These are phyloP conservation scores for Oryzaephilus surinamensis DNA, from an alignment of 1,140 invertebrate genomes.

Conservation along the genomic window DNA sequence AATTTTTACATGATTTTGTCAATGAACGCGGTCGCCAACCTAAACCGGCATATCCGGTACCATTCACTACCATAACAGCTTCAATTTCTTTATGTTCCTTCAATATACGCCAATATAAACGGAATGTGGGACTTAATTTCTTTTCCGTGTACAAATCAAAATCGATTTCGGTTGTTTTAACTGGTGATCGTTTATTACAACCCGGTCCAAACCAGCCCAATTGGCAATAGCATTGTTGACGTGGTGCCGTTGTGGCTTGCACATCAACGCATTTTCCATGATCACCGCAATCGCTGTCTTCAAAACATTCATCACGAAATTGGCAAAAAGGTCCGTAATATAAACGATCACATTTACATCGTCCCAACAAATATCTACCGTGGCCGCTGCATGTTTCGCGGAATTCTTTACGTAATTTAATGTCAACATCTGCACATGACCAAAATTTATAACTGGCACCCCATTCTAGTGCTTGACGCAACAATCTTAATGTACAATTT, in stretches of 20 bases:
- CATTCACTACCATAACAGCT: slow-evolving; percentile 70
- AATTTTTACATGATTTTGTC: slow-evolving; percentile 63
- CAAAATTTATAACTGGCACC: slow-evolving; percentile 75
- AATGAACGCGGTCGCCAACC: slow-evolving; percentile 69
- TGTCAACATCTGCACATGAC: slow-evolving; percentile 92
- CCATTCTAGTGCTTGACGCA: slow-evolving; percentile 86
- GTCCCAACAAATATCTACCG: slow-evolving; percentile 62
- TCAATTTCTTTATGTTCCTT: slow-evolving; percentile 74
- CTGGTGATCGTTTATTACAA: slow-evolving; percentile 62
- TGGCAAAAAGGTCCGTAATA: slow-evolving; percentile 75
- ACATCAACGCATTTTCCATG: slow-evolving; percentile 75
- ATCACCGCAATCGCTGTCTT: slow-evolving; percentile 71
- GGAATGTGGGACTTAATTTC: slow-evolving; percentile 59
- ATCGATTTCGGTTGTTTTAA: slow-evolving; percentile 54
- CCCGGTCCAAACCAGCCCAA: slow-evolving; percentile 73
- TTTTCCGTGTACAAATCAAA: slow-evolving; percentile 55
- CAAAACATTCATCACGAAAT: slow-evolving; percentile 72
- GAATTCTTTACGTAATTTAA: slow-evolving; percentile 55
- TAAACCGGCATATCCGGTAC: slow-evolving; percentile 74
- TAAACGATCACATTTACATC: slow-evolving; percentile 72
- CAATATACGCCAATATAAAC: slow-evolving; percentile 73
- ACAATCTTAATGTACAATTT: slow-evolving; percentile 80
- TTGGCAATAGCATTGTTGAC: slow-evolving; percentile 80
- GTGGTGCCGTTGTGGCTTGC: slow-evolving; percentile 66
- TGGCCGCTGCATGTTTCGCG: slow-evolving; percentile 73